Conservation (phyloP, 2,113 vertebrate genomes). For the Gnathonemus echidnorhynchus region DNA sequence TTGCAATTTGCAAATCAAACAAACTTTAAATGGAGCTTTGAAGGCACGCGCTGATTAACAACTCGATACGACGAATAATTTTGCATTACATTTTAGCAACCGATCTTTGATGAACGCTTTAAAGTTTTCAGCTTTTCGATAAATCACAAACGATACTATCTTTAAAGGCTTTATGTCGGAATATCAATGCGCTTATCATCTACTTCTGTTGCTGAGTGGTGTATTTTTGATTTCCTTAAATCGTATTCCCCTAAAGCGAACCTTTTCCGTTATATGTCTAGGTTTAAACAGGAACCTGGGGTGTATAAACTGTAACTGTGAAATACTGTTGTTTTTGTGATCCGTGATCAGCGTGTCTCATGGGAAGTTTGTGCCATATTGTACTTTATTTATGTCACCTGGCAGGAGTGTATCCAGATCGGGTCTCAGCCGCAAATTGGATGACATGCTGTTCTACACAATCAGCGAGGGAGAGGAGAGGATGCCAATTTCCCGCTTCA, state of each 20-base stretch:
- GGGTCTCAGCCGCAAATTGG: conserved; percentile 61
- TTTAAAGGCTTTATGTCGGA: neutral
- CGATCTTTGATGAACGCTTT: neutral
- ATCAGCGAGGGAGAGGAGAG: conserved; percentile 72
- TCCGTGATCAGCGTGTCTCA: neutral
- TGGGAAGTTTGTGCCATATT: neutral
- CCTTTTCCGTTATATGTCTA: neutral
- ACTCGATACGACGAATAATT: neutral
- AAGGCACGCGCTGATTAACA: neutral
- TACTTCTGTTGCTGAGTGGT: neutral
- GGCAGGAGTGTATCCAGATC: conserved; percentile 45
- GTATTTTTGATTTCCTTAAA: neutral
- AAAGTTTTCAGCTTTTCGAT: neutral
- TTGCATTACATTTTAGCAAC: neutral
- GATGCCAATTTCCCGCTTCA: conserved; percentile 71
- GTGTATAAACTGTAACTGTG: neutral
- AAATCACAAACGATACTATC: neutral
- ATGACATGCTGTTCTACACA: conserved; percentile 76
- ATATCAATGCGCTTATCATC: neutral
- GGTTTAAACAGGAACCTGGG: neutral
- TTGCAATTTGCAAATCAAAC: neutral
- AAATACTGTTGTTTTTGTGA: neutral
- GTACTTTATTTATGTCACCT: neutral
- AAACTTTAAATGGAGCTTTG: neutral
- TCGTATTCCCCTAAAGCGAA: neutral